Conservation (phyloP, 2,888 invertebrate genomes). For the Epinotia nisella region DNA sequence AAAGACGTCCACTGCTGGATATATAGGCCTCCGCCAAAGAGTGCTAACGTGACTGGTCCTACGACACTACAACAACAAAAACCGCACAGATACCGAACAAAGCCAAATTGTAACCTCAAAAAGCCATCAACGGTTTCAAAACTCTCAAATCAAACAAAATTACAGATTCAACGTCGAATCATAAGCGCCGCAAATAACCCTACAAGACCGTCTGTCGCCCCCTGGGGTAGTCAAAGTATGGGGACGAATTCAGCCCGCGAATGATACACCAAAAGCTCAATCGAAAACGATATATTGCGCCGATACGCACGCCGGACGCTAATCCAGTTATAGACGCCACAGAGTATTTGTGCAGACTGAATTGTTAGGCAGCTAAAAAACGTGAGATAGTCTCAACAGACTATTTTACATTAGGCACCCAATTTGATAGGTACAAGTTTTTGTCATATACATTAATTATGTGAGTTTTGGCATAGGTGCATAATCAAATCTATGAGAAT, state of each 20-base stretch:
- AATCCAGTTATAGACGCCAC: slow-evolving; percentile 77
- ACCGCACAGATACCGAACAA: neutral
- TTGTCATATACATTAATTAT: too few species aligned
- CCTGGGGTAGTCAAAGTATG: slow-evolving; percentile 53
- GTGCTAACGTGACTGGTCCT: too few species aligned
- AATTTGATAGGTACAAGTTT: too few species aligned
- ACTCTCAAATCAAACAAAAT: slow-evolving; percentile 41
- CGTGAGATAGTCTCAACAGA: neutral
- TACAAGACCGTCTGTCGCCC: slow-evolving; percentile 57
- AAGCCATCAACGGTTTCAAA: slow-evolving; percentile 19
- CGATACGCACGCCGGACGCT: slow-evolving; percentile 72
- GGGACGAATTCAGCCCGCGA: slow-evolving; percentile 68
- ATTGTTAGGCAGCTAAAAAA: neutral
- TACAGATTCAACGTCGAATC: slow-evolving; percentile 44
- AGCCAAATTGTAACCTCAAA: slow-evolving; percentile 21
- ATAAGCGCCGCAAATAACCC: slow-evolving; percentile 48
- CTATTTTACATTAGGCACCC: too few species aligned
- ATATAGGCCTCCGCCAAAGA: too few species aligned
- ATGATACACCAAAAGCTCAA: slow-evolving; percentile 82
- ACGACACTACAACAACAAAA: too few species aligned
- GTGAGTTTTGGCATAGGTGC: too few species aligned
- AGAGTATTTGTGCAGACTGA: slow-evolving; percentile 55
- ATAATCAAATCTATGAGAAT: too few species aligned
- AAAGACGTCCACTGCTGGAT: too few species aligned
- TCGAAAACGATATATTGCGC: slow-evolving; percentile 79